Evolutionary conservation across 2,113 vertebrate species (phyloP).

Genomic region (Carassius carassius): DNA sequence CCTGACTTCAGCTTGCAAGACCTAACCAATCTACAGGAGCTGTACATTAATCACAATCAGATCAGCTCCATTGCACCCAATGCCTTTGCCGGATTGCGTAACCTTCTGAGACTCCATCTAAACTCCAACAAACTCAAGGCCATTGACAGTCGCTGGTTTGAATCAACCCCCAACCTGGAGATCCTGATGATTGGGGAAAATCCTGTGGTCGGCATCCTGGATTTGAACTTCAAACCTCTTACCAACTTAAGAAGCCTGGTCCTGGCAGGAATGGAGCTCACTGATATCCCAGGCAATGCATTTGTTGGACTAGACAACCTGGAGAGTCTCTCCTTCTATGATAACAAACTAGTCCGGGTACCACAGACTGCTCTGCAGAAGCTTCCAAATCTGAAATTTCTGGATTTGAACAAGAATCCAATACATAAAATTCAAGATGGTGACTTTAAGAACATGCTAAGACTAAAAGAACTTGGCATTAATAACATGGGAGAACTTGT

Average conservation of each 20-base stretch:
- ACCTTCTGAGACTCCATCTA: conserved; percentile 91
- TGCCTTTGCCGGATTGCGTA: conserved; percentile 89
- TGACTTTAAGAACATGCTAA: conserved; percentile 94
- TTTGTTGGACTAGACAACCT: conserved; percentile 94
- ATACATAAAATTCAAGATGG: conserved; percentile 94
- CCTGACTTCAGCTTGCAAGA: conserved; percentile 91
- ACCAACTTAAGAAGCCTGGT: conserved; percentile 91
- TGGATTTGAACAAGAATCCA: conserved; percentile 98
- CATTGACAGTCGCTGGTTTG: conserved; percentile 95
- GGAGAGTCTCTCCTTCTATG: conserved; percentile 96
- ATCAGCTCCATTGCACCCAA: conserved; percentile 90
- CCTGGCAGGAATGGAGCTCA: conserved; percentile 97
- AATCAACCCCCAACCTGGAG: conserved; percentile 92
- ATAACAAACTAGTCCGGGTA: conserved; percentile 88
- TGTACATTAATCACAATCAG: conserved; percentile 98
- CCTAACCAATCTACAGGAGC: conserved; percentile 91
- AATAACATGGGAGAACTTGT: conserved; percentile 97
- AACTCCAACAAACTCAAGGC: conserved; percentile 93
- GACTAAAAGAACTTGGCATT: conserved; percentile 92
- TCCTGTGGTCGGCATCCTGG: conserved; percentile 90
- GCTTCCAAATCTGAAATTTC: conserved; percentile 93
- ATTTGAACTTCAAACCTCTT: conserved; percentile 94
- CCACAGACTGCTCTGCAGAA: conserved; percentile 94
- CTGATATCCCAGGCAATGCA: conserved; percentile 92
- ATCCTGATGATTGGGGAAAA: conserved; percentile 99